These are phyloP conservation scores for Erebia epiphron DNA, from an alignment of 2,888 invertebrate genomes.

Conservation along the genomic window DNA sequence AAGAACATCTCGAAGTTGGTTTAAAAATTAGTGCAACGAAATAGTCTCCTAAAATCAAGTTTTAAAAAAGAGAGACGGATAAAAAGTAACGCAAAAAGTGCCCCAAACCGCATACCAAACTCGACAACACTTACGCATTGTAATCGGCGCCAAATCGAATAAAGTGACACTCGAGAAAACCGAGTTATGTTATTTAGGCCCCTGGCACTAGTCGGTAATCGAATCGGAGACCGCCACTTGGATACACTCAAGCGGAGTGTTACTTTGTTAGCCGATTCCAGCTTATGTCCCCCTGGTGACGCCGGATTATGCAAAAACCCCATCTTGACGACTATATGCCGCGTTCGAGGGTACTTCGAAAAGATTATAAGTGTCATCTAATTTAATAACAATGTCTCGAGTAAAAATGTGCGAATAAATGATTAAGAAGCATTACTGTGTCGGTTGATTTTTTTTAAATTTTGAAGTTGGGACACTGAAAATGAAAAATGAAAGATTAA, in stretches of 20 bases:
- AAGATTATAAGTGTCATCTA: conserved; percentile 19
- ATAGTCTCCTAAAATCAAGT: not conserved
- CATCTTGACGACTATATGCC: conserved; percentile 35
- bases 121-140: conserved; percentile 70
- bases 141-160: conserved; percentile 75
- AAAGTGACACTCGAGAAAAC: conserved; percentile 73
- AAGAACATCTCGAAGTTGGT: too few relatives aligned
- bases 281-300: conserved; percentile 52
- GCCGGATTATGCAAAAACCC: conserved; percentile 64
- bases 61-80: not conserved
- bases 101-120: conserved; percentile 55
- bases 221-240: conserved; percentile 78
- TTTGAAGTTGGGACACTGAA: too few relatives aligned
- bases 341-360: conserved; percentile 43
- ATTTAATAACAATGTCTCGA: conserved; percentile 11
- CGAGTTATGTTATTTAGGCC: conserved; percentile 74
- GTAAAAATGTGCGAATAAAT: not conserved
- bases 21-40: not conserved
- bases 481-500: too few relatives aligned
- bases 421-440: too few relatives aligned
- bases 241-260: conserved; percentile 72
- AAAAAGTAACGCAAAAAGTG: conserved; percentile 27
- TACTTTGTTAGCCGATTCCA: conserved; percentile 79
- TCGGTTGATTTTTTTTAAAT: too few relatives aligned
- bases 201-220: conserved; percentile 73